Percentiles rank a stretch among this genome's conserved stretches.
Evolutionary conservation across 2,888 invertebrate species (phyloP).

Genomic region (Scaptomyza polygonia): DNA sequence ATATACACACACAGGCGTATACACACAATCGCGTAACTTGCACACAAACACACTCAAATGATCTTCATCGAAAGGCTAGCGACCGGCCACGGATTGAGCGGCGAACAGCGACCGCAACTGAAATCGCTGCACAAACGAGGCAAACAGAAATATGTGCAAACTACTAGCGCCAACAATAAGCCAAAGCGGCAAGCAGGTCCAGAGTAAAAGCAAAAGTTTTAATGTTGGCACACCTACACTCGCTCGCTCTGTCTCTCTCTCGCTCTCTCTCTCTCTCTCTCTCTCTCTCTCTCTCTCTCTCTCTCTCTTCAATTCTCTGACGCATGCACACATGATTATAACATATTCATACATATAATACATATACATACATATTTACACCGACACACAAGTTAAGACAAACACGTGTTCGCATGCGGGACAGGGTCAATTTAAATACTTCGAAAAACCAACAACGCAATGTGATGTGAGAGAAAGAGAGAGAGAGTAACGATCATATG

Average conservation of each 20-base stretch:
- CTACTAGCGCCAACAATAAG: conserved; percentile 9
- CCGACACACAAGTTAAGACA: background rate
- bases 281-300: conserved; percentile 1
- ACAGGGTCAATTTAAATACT: conserved; percentile 11
- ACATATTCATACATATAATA: too few relatives aligned
- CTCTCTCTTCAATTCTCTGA: background rate
- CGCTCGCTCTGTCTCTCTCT: background rate
- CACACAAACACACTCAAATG: conserved; percentile 40
- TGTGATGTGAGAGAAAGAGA: background rate
- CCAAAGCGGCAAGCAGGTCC: conserved; percentile 4
- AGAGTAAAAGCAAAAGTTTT: conserved; percentile 42
- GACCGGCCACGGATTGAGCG: conserved; percentile 22
- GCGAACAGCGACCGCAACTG: conserved; percentile 28
- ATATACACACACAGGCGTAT: conserved; percentile 42
- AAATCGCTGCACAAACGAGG: conserved; percentile 28
- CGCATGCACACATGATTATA: background rate
- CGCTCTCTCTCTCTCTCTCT: background rate
- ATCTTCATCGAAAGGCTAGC: conserved; percentile 31
- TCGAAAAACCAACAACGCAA: conserved; percentile 8
- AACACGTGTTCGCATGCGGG: conserved; percentile 28
- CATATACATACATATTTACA: too few relatives aligned
- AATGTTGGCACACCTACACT: conserved; percentile 20
- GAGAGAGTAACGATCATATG: background rate
- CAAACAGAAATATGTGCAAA: conserved; percentile 16
- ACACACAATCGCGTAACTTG: conserved; percentile 60